Percentiles rank a stretch among this genome's conserved stretches.
Evolutionary conservation across 2,888 invertebrate species (phyloP).

Genomic region (Rhodophaea formosa): DNA sequence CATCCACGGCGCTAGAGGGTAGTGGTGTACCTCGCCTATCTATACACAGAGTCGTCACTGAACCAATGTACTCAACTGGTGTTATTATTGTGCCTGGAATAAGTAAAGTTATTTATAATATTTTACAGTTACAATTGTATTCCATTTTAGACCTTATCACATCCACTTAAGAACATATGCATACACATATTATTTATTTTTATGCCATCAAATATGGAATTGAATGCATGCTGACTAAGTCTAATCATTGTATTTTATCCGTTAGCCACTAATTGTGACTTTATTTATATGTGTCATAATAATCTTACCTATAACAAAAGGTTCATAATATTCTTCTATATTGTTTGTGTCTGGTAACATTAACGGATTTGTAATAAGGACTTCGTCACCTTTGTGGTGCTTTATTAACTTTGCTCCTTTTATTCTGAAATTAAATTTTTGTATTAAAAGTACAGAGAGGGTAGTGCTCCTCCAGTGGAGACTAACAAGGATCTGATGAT

Average conservation of each 20-base stretch:
- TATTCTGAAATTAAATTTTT: constrained; percentile 79
- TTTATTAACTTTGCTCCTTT: constrained; percentile 86
- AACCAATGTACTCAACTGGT: constrained; percentile 87
- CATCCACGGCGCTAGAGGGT: constrained; percentile 89
- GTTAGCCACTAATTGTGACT: no score
- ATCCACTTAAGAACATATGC: no score
- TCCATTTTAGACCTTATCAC: no score
- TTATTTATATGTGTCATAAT: not conserved
- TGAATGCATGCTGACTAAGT: no score
- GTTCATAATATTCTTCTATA: constrained; percentile 90
- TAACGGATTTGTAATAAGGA: constrained; percentile 87
- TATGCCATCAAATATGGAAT: no score
- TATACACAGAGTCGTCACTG: constrained; percentile 86
- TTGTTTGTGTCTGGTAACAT: constrained; percentile 84
- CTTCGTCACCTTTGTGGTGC: constrained; percentile 81
- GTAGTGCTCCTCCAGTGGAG: no score
- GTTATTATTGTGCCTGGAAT: constrained; percentile 91
- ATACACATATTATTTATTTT: no score
- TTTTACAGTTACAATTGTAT: no score
- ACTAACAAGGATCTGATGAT: no score
- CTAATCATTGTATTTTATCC: no score
- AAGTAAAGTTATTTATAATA: not conserved
- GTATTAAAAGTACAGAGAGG: no score
- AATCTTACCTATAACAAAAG: constrained; percentile 87
- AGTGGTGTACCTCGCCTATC: constrained; percentile 85